Percentiles rank a stretch among this genome's conserved stretches.
phyloP scores from a whole-genome alignment of 2,797 vertebrate genomes.

The Lacerta bilineata region DNA sequence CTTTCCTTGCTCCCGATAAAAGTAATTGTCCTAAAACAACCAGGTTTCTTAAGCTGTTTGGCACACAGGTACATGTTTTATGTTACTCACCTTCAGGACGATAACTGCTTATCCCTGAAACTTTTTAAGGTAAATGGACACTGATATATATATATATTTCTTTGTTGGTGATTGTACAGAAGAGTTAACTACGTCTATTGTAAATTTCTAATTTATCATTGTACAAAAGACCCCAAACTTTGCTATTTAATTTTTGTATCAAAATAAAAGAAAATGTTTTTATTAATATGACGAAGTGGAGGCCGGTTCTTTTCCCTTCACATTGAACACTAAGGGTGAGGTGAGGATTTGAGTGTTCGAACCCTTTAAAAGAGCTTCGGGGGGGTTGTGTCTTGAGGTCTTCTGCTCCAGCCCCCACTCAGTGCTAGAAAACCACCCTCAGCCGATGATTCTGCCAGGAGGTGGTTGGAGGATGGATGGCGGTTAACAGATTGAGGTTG shows the following conservation, averaged over 20 bases:
- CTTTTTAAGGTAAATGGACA: constrained; percentile 69
- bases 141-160: constrained; percentile 64
- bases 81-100: constrained; percentile 48
- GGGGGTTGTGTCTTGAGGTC: not conserved
- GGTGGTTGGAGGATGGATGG: too few species aligned
- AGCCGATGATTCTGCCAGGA: too few species aligned
- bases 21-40: not conserved
- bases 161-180: constrained; percentile 77
- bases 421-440: not conserved
- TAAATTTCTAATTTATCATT: constrained; percentile 99
- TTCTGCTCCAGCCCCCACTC: not conserved
- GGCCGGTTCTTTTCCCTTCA: constrained; percentile 31
- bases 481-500: too few species aligned
- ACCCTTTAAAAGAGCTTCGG: too few species aligned
- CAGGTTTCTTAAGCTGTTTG: constrained; percentile 34
- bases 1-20: too few species aligned
- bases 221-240: constrained; percentile 81
- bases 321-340: not conserved
- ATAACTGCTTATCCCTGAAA: constrained; percentile 60
- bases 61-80: constrained; percentile 71
- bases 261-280: constrained; percentile 79
- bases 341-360: not conserved
- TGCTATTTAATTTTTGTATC: constrained; percentile 89
- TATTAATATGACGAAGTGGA: constrained; percentile 72
- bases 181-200: constrained; percentile 85